phyloP scores from a whole-genome alignment of 2,888 invertebrate genomes.

The Drosophila borborema region DNA sequence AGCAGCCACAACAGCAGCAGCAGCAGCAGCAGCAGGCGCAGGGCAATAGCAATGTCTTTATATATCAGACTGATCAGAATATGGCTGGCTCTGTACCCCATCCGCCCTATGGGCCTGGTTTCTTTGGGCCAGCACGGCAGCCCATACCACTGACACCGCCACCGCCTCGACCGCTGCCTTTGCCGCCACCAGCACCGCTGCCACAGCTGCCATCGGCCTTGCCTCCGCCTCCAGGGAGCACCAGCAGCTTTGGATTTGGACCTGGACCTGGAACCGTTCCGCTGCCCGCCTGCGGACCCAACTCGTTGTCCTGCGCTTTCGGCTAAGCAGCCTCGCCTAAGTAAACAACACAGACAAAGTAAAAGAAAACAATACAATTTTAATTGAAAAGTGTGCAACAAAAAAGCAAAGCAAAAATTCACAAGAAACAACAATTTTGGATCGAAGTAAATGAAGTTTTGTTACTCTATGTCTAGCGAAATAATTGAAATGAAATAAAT shows the following conservation, averaged over 20 bases:
- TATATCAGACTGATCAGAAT: conserved; percentile 73
- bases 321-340: conserved; percentile 76
- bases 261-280: conserved; percentile 17
- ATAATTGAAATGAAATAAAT: too few relatives aligned
- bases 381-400: conserved; percentile 83
- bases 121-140: conserved; percentile 35
- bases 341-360: conserved; percentile 83
- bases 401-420: conserved; percentile 38
- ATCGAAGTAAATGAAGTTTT: background rate
- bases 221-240: conserved; percentile 41
- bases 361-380: conserved; percentile 85
- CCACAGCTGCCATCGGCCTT: conserved; percentile 28
- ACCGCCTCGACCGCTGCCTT: conserved; percentile 19
- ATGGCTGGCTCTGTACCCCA: conserved; percentile 31
- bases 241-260: conserved; percentile 53
- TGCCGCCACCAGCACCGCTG: conserved; percentile 20
- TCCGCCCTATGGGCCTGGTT: conserved; percentile 49
- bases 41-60: conserved; percentile 73
- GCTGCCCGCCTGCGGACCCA: conserved; percentile 32
- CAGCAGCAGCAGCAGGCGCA: conserved; percentile 56
- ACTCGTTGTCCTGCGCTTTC: conserved; percentile 40
- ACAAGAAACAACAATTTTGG: conserved; percentile 31
- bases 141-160: conserved; percentile 30
- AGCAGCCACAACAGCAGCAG: conserved; percentile 34
- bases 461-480: conserved; percentile 23